These are phyloP conservation scores for Schlechtendalia chinensis DNA, from an alignment of 1,140 invertebrate genomes.

Conservation along the genomic window DNA sequence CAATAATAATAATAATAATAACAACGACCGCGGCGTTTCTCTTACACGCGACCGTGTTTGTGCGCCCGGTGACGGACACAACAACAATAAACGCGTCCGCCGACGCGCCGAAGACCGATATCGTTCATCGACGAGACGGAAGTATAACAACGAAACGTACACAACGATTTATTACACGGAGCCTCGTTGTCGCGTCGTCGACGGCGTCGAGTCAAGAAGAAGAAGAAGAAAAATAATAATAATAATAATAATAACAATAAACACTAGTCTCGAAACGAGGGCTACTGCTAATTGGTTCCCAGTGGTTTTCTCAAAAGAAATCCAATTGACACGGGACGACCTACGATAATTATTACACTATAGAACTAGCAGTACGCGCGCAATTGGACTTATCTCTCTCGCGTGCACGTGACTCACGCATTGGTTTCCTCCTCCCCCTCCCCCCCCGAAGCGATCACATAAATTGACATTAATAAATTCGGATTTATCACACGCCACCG, in stretches of 20 bases:
- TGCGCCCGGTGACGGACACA: not conserved
- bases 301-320: constrained; percentile 42
- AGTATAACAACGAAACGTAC: too few species aligned
- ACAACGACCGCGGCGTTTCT: too few species aligned
- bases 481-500: constrained; percentile 23
- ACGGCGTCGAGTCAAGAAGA: too few species aligned
- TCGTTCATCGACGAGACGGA: too few species aligned
- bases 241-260: constrained; percentile 23
- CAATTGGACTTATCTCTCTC: constrained; percentile 26
- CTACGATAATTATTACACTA: constrained; percentile 24
- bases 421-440: constrained; percentile 23
- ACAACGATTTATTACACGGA: not conserved
- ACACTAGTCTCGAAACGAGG: not conserved
- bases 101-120: too few species aligned
- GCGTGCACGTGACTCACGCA: not conserved
- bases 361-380: not conserved
- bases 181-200: not conserved
- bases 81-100: too few species aligned
- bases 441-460: too few species aligned
- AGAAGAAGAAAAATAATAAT: too few species aligned
- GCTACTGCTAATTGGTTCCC: constrained; percentile 36
- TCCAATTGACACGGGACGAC: constrained; percentile 43
- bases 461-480: constrained; percentile 40
- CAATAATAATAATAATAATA: too few species aligned
- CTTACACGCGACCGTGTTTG: too few species aligned